phyloP scores from a whole-genome alignment of 2,888 invertebrate genomes.

The Neuroscelio doddi region DNA sequence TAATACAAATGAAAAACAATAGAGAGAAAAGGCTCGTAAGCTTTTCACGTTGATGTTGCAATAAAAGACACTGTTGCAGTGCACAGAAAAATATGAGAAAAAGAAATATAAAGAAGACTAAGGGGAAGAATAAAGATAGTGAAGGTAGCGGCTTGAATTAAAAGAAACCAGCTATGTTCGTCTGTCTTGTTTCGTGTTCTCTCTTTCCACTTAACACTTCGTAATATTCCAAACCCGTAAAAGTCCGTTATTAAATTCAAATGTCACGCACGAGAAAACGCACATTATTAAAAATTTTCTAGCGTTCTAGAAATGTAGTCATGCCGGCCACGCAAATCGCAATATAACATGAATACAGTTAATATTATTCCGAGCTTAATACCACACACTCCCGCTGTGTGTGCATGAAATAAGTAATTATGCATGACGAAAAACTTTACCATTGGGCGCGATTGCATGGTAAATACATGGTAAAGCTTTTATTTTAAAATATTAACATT shows the following conservation, averaged over 20 bases:
- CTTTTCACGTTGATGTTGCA: conserved; percentile 48
- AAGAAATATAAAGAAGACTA: conserved; percentile 13
- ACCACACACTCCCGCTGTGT: conserved; percentile 1
- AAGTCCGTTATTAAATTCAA: conserved; percentile 56
- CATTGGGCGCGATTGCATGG: background rate
- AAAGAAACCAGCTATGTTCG: conserved; percentile 50
- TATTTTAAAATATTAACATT: too few species aligned
- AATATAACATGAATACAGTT: conserved; percentile 28
- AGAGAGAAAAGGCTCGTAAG: conserved; percentile 34
- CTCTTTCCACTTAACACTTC: conserved; percentile 20
- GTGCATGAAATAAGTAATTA: background rate
- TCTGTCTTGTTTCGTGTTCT: conserved; percentile 12
- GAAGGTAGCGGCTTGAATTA: conserved; percentile 50
- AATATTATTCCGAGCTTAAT: conserved; percentile 18
- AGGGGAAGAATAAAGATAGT: conserved; percentile 17
- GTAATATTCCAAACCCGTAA: conserved; percentile 54
- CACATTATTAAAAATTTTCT: conserved; percentile 52
- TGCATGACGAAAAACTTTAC: conserved; percentile 4
- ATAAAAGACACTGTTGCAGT: conserved; percentile 18
- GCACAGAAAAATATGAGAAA: conserved; percentile 12
- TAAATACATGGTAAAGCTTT: background rate
- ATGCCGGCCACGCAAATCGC: conserved; percentile 44
- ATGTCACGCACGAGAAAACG: conserved; percentile 46
- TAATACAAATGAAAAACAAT: conserved; percentile 6
- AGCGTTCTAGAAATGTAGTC: conserved; percentile 47